Base-by-base conservation (phyloP, 2,797 vertebrate genomes). In the Delichon dasypus region DNA sequence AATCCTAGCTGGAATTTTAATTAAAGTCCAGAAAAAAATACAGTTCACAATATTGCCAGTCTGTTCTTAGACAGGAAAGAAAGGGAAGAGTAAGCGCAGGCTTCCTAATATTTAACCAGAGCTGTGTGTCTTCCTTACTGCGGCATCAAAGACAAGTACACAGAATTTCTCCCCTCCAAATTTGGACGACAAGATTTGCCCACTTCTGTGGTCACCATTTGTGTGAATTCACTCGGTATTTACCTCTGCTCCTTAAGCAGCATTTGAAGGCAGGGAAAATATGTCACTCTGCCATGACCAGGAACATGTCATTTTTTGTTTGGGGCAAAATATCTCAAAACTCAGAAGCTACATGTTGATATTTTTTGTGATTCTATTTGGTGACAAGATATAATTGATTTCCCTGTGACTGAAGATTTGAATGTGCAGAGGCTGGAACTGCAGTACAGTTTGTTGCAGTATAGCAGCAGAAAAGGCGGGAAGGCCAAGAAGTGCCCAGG, bases 361-460 rank as follows among this genome's bases (percentile, higher is more conserved):
- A 45, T 42, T 36, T 27, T 29, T 26, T 29, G 6, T 15, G 40
- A 13, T 61, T 36, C 22, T 25, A 47, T 2, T 30, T 42, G 42
- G 25, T 16, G 16, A 48, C 20, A 45, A 19, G 76, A 26, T 47
- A 30, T 16, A 72, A 73, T 8, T 53, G 7, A 58, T 73, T 53
- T 73, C 30, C 5, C 19, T 62, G 16, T 51, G 26, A n/a, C 36
- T 40, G 58, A 70, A 48, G 18, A 50, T 57, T 78, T 79, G 27
- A 57, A 54, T 34, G 8, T 67, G 17, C 8, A 76, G 44, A 60
- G 51, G 5, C 11, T 42, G 10, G 18, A n/a, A 79, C 16, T 61
- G 23, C 21, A 27, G 2, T 38, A 16, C 9, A 42, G 2, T 25
- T 3, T 1, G 1, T 18, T 78, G 42, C 29, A 18, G 14, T 61